Conservation (phyloP, 2,113 vertebrate genomes). For the Callospermophilus lateralis region DNA sequence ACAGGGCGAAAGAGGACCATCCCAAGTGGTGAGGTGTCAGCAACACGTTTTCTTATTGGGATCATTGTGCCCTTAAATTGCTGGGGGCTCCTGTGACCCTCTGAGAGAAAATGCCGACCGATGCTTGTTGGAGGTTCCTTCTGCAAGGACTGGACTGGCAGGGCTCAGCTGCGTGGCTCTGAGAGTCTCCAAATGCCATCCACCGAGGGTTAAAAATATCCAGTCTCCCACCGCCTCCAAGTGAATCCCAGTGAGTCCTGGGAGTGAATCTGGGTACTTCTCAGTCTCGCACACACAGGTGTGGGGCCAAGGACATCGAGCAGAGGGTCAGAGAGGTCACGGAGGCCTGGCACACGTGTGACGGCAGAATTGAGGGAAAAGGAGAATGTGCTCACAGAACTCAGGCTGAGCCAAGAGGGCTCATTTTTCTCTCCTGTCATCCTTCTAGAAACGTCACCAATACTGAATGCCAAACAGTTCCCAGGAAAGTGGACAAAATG, state of each 20-base stretch:
- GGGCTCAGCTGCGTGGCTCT: background rate
- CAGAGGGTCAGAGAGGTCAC: no score
- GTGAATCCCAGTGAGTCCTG: rapidly evolving
- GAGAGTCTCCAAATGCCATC: background rate
- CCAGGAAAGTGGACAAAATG: background rate
- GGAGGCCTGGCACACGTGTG: background rate
- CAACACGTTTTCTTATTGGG: background rate
- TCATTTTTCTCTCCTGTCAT: background rate
- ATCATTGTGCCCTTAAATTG: rapidly evolving
- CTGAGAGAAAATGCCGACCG: rapidly evolving
- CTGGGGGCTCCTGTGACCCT: rapidly evolving
- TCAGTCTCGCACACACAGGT: rapidly evolving
- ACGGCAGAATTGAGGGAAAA: background rate
- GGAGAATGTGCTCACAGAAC: rapidly evolving
- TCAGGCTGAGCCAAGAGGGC: background rate
- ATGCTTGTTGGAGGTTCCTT: background rate
- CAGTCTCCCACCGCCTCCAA: rapidly evolving
- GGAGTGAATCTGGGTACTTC: no score
- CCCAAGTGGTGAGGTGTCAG: rapidly evolving
- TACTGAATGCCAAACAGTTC: background rate
- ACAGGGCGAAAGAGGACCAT: rapidly evolving
- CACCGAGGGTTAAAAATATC: rapidly evolving
- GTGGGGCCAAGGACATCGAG: background rate
- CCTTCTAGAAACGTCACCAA: background rate
- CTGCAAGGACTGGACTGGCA: background rate